Conservation (phyloP, 1,140 invertebrate genomes). For the Andrena cerasifolii region DNA sequence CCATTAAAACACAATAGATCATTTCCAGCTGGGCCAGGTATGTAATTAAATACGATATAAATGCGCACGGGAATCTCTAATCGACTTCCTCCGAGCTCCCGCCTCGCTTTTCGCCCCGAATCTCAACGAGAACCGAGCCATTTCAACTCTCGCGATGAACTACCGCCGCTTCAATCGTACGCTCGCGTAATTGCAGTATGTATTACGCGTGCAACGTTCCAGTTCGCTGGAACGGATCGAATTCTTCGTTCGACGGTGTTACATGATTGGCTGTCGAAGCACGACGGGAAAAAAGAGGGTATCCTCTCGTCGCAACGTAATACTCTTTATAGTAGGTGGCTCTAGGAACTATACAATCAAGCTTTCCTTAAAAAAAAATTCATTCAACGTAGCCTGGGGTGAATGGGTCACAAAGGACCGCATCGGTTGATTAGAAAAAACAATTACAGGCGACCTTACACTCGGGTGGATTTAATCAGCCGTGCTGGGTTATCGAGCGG, state of each 20-base stretch:
- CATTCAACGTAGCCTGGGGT: no score
- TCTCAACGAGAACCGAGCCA: background rate
- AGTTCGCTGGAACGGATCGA: background rate
- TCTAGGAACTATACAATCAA: no score
- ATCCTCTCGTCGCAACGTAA: background rate
- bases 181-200: constrained; percentile 28
- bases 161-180: background rate
- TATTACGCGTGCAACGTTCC: constrained; percentile 6
- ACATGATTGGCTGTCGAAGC: constrained; percentile 47
- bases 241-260: constrained; percentile 39
- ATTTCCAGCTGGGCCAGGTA: constrained; percentile 34
- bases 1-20: constrained; percentile 63
- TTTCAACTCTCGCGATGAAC: background rate
- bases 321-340: background rate
- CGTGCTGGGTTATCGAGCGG: background rate
- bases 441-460: background rate
- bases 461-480: background rate
- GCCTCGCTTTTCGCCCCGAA: background rate
- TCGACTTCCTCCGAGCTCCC: no score
- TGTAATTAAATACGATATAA: constrained; percentile 55
- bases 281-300: background rate
- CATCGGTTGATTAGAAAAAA: no score
- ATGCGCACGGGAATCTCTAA: constrained; percentile 25
- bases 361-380: no score
- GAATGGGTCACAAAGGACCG: no score